Conservation (phyloP, 2,888 invertebrate genomes). For the Plagodis dolabraria region DNA sequence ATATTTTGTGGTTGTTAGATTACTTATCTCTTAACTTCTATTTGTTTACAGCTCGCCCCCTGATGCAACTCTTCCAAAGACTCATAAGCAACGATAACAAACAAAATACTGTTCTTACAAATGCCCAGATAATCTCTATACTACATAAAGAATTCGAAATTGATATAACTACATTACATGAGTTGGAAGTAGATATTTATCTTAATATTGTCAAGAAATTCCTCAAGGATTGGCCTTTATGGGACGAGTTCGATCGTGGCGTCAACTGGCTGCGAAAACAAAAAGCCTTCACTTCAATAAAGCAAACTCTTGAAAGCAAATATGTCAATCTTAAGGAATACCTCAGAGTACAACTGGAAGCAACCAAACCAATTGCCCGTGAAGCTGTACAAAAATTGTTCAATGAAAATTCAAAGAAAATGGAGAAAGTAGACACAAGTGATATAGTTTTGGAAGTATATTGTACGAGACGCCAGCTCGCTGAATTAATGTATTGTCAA, state of each 20-base stretch:
- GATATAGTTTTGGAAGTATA: conserved; percentile 49
- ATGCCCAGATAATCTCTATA: conserved; percentile 64
- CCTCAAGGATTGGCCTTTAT: conserved; percentile 71
- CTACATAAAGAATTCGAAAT: conserved; percentile 61
- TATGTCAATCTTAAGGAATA: conserved; percentile 60
- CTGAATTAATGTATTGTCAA: conserved; percentile 16
- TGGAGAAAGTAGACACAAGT: conserved; percentile 15
- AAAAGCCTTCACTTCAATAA: conserved; percentile 39
- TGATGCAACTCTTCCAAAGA: conserved; percentile 61
- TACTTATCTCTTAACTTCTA: not conserved
- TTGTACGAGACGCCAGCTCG: conserved; percentile 47
- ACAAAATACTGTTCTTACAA: conserved; percentile 65
- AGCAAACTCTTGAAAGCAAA: conserved; percentile 51
- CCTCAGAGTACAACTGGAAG: conserved; percentile 51
- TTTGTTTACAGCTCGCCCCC: conserved; percentile 59
- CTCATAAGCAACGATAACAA: conserved; percentile 61
- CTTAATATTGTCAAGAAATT: conserved; percentile 67
- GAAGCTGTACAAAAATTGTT: conserved; percentile 38
- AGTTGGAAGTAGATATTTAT: conserved; percentile 64
- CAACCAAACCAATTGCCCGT: conserved; percentile 45
- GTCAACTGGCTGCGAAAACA: conserved; percentile 49
- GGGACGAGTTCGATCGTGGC: conserved; percentile 64
- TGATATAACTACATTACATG: conserved; percentile 49
- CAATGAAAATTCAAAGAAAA: conserved; percentile 20
- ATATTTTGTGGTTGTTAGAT: not conserved